Evolutionary conservation across 2,113 vertebrate genomes (phyloP).

Genomic region (Prinia subflava): DNA sequence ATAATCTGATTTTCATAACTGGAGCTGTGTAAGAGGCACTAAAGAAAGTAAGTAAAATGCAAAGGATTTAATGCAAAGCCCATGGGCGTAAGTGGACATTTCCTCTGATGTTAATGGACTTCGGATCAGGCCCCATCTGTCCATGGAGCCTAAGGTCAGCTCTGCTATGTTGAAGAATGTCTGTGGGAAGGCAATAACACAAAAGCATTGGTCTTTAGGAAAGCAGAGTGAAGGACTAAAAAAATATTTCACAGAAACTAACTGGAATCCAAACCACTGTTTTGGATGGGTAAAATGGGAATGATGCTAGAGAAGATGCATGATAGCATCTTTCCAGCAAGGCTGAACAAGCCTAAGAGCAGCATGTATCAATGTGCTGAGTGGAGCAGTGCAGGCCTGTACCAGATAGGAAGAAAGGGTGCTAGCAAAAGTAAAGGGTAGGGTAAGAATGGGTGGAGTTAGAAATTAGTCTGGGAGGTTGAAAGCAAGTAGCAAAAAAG

Average conservation of each 20-base stretch:
- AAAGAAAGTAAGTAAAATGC: conserved; percentile 43
- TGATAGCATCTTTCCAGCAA: not conserved
- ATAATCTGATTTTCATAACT: conserved; percentile 52
- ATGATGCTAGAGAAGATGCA: not conserved
- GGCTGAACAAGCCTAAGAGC: not conserved
- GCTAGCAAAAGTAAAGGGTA: not conserved
- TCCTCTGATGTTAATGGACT: conserved; percentile 32
- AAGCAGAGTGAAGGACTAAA: not conserved
- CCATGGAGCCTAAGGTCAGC: not conserved
- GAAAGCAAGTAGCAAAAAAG: not conserved
- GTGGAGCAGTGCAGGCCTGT: not conserved
- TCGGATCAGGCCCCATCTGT: not conserved
- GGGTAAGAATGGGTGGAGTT: not conserved
- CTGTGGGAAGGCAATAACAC: not conserved
- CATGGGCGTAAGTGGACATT: not conserved
- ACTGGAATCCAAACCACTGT: not conserved
- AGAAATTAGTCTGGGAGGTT: not conserved
- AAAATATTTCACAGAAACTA: not conserved
- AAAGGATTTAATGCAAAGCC: conserved; percentile 24
- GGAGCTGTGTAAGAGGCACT: conserved; percentile 12
- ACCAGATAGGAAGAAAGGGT: not conserved
- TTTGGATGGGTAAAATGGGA: not conserved
- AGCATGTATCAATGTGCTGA: not conserved
- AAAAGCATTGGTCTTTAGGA: not conserved
- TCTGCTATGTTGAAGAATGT: conserved; percentile 6